Evolutionary conservation across 2,797 vertebrate species (phyloP).

Genomic region (Pterois miles): DNA sequence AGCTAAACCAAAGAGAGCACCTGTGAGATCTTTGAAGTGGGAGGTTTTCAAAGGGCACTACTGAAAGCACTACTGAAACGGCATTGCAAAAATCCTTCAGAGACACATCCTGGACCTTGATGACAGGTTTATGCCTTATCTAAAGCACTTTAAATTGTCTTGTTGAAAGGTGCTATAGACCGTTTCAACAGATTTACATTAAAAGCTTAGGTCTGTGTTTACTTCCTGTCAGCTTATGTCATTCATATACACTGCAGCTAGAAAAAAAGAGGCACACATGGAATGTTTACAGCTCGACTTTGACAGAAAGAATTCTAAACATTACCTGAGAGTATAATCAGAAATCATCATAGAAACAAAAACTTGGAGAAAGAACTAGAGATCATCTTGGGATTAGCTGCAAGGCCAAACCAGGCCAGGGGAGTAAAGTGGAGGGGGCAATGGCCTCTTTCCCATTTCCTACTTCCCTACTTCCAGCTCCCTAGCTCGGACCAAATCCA

Average conservation of each 20-base stretch:
- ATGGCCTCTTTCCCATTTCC: no score
- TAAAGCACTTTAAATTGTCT: background rate
- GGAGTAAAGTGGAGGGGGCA: no score
- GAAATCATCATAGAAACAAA: background rate
- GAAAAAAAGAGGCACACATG: background rate
- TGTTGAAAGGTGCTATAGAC: background rate
- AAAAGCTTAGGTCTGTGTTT: background rate
- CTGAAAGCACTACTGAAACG: background rate
- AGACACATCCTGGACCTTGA: background rate
- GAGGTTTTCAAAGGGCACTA: no score
- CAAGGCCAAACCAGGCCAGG: no score
- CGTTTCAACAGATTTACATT: background rate
- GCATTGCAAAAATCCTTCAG: background rate
- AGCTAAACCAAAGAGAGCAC: background rate
- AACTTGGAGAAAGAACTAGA: no score
- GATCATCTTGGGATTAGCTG: no score
- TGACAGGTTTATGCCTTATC: background rate
- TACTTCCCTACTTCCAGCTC: no score
- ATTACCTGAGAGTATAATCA: background rate
- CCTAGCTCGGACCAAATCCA: background rate
- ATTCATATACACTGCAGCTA: background rate
- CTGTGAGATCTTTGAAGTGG: background rate
- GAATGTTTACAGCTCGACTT: background rate
- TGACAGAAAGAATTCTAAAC: background rate
- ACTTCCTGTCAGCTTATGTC: background rate